Conservation (phyloP, 1,140 invertebrate genomes). For the Phenacoccus solenopsis region DNA sequence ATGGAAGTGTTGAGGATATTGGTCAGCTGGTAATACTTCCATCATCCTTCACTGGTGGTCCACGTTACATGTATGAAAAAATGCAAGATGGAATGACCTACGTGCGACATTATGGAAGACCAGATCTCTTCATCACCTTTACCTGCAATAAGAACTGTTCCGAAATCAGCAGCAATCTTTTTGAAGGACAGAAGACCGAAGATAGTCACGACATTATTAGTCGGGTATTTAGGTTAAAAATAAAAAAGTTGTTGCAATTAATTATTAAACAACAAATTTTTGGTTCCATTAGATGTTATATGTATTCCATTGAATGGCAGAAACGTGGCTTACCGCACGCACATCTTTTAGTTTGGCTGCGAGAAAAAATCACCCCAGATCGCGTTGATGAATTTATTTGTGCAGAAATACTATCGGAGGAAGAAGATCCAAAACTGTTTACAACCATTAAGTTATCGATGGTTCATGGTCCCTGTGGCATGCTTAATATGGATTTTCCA, state of each 20-base stretch:
- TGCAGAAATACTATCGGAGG: background rate
- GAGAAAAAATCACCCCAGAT: no score
- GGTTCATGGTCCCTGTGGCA: slow-evolving; percentile 15
- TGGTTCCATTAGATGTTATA: slow-evolving; percentile 22
- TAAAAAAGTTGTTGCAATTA: slow-evolving; percentile 20
- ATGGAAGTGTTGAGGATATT: slow-evolving; percentile 22
- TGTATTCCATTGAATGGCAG: slow-evolving; percentile 36
- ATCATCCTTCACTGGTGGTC: slow-evolving; percentile 33
- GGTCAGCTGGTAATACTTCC: slow-evolving; percentile 30
- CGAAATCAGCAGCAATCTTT: slow-evolving; percentile 29
- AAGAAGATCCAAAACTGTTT: background rate
- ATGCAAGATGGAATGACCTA: slow-evolving; percentile 39
- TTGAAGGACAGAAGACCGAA: slow-evolving; percentile 28
- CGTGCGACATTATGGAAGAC: slow-evolving; percentile 35
- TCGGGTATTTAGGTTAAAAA: slow-evolving; percentile 23
- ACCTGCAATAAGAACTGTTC: slow-evolving; percentile 38
- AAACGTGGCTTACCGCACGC: no score
- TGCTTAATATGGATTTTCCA: slow-evolving; percentile 24
- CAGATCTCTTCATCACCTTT: slow-evolving; percentile 35
- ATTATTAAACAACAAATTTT: slow-evolving; percentile 18
- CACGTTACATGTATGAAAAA: slow-evolving; percentile 37
- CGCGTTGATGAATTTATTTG: slow-evolving; percentile 5
- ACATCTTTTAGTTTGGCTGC: no score
- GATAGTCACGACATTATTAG: slow-evolving; percentile 23
- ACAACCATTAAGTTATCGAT: background rate